Percentiles rank a stretch among this genome's conserved stretches.
These are phyloP conservation scores for Excalfactoria chinensis DNA, from an alignment of 2,113 vertebrate genomes.

Conservation along the genomic window DNA sequence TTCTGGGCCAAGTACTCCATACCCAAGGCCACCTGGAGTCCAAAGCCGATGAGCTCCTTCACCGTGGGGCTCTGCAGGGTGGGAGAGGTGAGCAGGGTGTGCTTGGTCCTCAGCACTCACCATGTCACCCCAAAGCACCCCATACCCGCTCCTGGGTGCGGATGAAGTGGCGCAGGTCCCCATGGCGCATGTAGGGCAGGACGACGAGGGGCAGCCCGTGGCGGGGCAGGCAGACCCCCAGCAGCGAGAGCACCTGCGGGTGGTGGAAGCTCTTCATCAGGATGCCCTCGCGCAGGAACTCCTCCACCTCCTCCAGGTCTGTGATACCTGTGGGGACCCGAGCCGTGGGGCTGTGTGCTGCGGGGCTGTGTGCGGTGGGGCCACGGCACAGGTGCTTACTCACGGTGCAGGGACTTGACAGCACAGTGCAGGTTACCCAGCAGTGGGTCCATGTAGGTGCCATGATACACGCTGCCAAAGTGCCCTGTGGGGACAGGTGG, in stretches of 20 bases:
- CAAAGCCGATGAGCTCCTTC: conserved; percentile 95
- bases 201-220: conserved; percentile 91
- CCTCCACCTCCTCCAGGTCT: conserved; percentile 93
- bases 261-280: conserved; percentile 96
- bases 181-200: conserved; percentile 95
- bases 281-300: conserved; percentile 94
- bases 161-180: conserved; percentile 93
- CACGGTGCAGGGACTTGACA: conserved; percentile 93
- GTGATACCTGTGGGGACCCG: conserved; percentile 85
- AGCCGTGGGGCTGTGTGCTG: fast-evolving
- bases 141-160: conserved; percentile 89
- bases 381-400: not conserved
- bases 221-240: conserved; percentile 89
- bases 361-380: fast-evolving
- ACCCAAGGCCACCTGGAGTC: conserved; percentile 93
- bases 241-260: conserved; percentile 89
- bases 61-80: conserved; percentile 88
- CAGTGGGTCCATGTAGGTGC: conserved; percentile 85
- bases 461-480: conserved; percentile 95
- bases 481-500: conserved; percentile 81
- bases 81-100: not conserved
- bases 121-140: fast-evolving
- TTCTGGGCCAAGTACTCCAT: conserved; percentile 96
- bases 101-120: fast-evolving
- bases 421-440: conserved; percentile 89